These are phyloP conservation scores for Hermatobates lingyangjiaoensis DNA, from an alignment of 1,140 invertebrate genomes.

Conservation along the genomic window DNA sequence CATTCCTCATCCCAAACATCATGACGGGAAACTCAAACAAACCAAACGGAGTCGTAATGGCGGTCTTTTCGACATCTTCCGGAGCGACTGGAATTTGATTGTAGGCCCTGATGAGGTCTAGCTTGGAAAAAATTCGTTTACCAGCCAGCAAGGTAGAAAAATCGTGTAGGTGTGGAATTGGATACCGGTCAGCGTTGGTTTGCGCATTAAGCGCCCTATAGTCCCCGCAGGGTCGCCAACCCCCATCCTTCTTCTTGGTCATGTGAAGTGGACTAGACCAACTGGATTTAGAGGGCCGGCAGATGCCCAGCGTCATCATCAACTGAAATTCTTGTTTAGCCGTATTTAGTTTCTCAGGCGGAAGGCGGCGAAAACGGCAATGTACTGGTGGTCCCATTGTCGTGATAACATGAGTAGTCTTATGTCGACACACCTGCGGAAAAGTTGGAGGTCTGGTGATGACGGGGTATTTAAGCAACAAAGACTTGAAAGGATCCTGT, in stretches of 20 bases:
- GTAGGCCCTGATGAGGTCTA: conserved; percentile 30
- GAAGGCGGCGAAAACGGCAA: conserved; percentile 20
- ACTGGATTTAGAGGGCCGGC: conserved; percentile 18
- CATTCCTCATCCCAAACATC: conserved; percentile 25
- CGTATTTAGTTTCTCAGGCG: conserved; percentile 16
- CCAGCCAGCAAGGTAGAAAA: conserved; percentile 10
- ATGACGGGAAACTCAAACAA: conserved; percentile 22
- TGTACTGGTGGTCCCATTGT: conserved; percentile 22
- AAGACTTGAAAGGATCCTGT: no score
- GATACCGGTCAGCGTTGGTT: conserved; percentile 24
- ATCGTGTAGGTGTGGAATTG: conserved; percentile 15
- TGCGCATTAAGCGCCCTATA: conserved; percentile 26
- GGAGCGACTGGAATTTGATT: conserved; percentile 23
- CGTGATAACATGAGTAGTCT: conserved; percentile 18
- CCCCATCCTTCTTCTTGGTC: conserved; percentile 23
- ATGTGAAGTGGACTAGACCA: conserved; percentile 27
- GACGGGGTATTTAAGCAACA: no score
- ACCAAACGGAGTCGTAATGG: conserved; percentile 21
- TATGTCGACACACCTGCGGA: no score
- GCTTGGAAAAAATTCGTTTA: conserved; percentile 24
- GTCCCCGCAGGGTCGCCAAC: conserved; percentile 25
- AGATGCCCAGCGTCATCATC: conserved; percentile 18
- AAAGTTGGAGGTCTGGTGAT: no score
- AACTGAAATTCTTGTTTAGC: conserved; percentile 19
- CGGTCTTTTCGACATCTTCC: conserved; percentile 22